A percentile compares a stretch with the other conserved stretches of the same genome.
Conservation (phyloP, 2,888 invertebrate species). For the Drosophila falleni region DNA sequence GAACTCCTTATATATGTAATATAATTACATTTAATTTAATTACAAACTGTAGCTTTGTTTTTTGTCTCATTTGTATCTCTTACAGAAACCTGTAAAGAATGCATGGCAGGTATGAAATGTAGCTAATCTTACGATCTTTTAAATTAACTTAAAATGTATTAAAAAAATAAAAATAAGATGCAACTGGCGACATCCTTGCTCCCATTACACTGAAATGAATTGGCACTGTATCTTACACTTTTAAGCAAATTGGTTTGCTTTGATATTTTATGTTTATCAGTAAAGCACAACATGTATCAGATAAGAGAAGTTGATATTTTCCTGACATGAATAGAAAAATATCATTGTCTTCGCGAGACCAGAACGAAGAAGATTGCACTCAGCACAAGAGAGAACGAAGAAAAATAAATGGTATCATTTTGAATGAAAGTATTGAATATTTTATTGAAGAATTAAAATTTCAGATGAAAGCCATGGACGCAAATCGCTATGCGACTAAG, state of each 20-base stretch:
- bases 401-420: conserved; percentile 43
- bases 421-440: not conserved
- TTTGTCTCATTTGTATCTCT: conserved; percentile 23
- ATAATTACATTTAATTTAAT: not conserved
- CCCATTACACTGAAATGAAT: conserved; percentile 39
- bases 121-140: not conserved
- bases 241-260: conserved; percentile 49
- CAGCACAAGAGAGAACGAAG: not conserved
- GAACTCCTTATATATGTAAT: not conserved
- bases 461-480: conserved; percentile 91
- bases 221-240: conserved; percentile 8
- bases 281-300: conserved; percentile 28
- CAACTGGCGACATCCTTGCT: conserved; percentile 43
- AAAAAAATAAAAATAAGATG: not conserved
- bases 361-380: conserved; percentile 6
- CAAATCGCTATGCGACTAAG: conserved; percentile 95
- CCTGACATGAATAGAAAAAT: not conserved
- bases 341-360: conserved; percentile 12
- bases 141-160: not conserved
- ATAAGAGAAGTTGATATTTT: conserved; percentile 45
- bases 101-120: conserved; percentile 66
- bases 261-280: conserved; percentile 53
- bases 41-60: conserved; percentile 7
- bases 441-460: conserved; percentile 24
- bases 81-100: conserved; percentile 46